Evolutionary conservation across 2,888 invertebrate genomes (phyloP).

Genomic region (Norana najaformis): DNA sequence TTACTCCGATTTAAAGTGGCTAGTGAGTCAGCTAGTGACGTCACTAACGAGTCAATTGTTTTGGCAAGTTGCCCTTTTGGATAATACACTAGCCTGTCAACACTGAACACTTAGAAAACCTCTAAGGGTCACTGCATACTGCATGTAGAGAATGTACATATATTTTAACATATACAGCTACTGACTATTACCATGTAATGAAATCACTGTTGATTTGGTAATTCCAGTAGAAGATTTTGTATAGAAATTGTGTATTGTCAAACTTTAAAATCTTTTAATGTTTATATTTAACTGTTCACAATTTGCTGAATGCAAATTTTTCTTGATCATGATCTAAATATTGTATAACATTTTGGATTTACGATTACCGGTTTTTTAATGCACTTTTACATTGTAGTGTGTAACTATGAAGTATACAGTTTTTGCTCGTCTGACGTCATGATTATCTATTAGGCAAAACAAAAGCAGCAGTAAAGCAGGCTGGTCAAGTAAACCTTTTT

Average conservation of each 20-base stretch:
- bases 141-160: background rate
- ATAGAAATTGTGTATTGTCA: background rate
- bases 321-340: background rate
- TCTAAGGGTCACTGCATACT: background rate
- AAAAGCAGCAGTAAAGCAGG: no score
- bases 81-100: background rate
- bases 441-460: background rate
- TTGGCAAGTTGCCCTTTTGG: no score
- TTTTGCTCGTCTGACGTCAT: background rate
- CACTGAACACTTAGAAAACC: background rate
- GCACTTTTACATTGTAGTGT: constrained; percentile 6
- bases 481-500: no score
- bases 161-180: background rate
- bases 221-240: background rate
- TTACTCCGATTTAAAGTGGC: background rate
- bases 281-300: background rate
- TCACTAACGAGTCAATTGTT: background rate
- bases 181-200: background rate
- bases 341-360: constrained; percentile 13
- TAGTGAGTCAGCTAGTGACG: background rate
- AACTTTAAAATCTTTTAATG: background rate
- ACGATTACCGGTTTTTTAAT: background rate
- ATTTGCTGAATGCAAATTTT: background rate
- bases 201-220: background rate
- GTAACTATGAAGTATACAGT: background rate